Percentiles rank a stretch among this genome's conserved stretches.
phyloP scores from a whole-genome alignment of 2,113 vertebrate genomes.

The Neogobius melanostomus region DNA sequence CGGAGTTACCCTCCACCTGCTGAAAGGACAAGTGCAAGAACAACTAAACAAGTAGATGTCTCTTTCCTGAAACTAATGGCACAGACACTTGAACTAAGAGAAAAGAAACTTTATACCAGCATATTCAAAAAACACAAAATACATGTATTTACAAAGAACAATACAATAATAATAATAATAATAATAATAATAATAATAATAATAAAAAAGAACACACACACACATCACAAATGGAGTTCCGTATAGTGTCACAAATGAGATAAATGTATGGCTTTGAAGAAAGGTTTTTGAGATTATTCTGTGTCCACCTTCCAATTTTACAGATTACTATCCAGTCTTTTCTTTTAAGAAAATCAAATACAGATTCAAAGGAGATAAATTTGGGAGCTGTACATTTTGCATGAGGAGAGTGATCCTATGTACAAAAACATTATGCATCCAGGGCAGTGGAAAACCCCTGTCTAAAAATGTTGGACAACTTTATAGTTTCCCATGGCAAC shows the following conservation, averaged over 20 bases:
- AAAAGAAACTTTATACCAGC: slow-evolving; percentile 78
- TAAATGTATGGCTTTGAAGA: slow-evolving; percentile 74
- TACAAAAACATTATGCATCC: slow-evolving; percentile 57
- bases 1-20: background rate
- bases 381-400: slow-evolving; percentile 73
- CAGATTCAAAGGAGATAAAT: slow-evolving; percentile 73
- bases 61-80: slow-evolving; percentile 15
- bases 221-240: slow-evolving; percentile 77
- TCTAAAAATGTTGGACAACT: slow-evolving; percentile 66
- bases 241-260: slow-evolving; percentile 65
- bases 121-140: slow-evolving; percentile 76
- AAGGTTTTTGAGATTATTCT: slow-evolving; percentile 44
- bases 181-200: slow-evolving; percentile 44
- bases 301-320: slow-evolving; percentile 48
- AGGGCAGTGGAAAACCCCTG: slow-evolving; percentile 60
- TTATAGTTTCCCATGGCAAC: slow-evolving; percentile 76
- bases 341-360: slow-evolving; percentile 74
- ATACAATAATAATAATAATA: slow-evolving; percentile 65
- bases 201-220: slow-evolving; percentile 71
- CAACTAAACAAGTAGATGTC: background rate
- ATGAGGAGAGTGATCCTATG: slow-evolving; percentile 47
- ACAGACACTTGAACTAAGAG: slow-evolving; percentile 49
- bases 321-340: slow-evolving; percentile 37
- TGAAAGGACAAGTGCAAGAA: background rate
- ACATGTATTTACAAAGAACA: slow-evolving; percentile 78